Base-by-base conservation (phyloP, 2,113 vertebrate genomes). In the Xenus cinereus region DNA sequence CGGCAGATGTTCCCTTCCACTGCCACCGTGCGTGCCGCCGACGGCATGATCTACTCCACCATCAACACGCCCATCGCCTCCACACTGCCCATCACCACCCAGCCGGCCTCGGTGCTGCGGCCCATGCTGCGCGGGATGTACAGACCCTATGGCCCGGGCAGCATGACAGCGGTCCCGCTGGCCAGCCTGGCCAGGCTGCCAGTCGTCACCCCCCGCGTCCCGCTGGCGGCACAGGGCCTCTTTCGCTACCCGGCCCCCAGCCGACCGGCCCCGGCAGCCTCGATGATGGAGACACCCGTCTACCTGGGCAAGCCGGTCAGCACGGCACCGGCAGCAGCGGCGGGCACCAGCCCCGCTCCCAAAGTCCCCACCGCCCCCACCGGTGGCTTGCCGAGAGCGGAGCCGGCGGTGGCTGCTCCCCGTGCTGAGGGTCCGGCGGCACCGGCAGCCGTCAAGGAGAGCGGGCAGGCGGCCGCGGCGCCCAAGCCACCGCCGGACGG, bases 11-110 rank as follows among this genome's bases (percentile, higher is more conserved):
- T 99, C 94, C 99, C 99, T 54, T 98, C 99, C 95, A 98, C 98
- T 1, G 98, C 97, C 59, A 98, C 98, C 0, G 98, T 99, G 82
- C 98, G 99, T n/a, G 99, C 99, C 0, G 98, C 99, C 0, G 99
- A 99, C 7, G 99, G 99, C 87, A 99, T 99, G 99, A 99, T 99
- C 97, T 99, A 99, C 95, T 99, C 99, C 24, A 99, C 99, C 43
- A 99, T 99, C 91, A 99, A 99, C 78, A 99, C 99, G 15, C 99
- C 99, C 17, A 99, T 99, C 12, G 99, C 99, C 51, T 99, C 99
- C 76, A 99, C 99, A 1, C 99, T 99, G 96, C 99, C 99, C 97
- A 99, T 99, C 97, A 99, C 99, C 92, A 99, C 99, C 48, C 99
- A 99, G 96, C 99, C 99, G 1, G 97, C 98, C 50, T 98, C 99